These are phyloP conservation scores for Montipora capitata DNA, from an alignment of 92 coral and sea anemone species.

Conservation along the genomic window DNA sequence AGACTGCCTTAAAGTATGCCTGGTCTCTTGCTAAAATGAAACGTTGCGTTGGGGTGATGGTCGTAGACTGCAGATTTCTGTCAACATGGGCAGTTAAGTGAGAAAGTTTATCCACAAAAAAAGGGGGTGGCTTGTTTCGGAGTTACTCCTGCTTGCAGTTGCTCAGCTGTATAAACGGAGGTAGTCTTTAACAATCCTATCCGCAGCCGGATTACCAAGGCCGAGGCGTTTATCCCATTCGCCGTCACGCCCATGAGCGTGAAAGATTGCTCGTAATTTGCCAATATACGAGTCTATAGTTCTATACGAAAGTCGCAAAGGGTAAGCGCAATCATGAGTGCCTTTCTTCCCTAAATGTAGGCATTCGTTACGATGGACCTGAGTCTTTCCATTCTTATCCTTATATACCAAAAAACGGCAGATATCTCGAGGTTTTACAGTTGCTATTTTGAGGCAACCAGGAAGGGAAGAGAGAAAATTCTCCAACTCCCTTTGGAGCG, in stretches of 20 bases:
- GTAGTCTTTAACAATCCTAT: constrained; percentile 1
- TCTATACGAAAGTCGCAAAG: too few species aligned
- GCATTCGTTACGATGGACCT: constrained; percentile 33
- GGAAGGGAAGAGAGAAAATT: constrained; percentile 34
- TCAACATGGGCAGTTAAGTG: too few species aligned
- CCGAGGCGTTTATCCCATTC: constrained; percentile 36
- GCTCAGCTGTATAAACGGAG: constrained; percentile 26
- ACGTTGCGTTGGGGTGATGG: too few species aligned
- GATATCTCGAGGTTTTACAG: constrained; percentile 43
- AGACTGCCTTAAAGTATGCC: too few species aligned
- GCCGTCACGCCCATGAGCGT: constrained; percentile 34
- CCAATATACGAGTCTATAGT: constrained; percentile 26
- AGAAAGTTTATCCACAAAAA: constrained; percentile 13
- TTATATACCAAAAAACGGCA: constrained; percentile 50
- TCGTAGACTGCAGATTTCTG: too few species aligned
- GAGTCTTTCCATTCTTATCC: constrained; percentile 40
- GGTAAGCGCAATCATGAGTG: constrained; percentile 3
- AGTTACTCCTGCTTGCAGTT: too few species aligned
- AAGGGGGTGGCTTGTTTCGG: constrained; percentile 33
- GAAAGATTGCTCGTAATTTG: constrained; percentile 46
- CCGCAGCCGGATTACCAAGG: constrained; percentile 62
- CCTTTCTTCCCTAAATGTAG: constrained; percentile 27
- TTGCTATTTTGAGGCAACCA: not conserved
- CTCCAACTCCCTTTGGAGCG: constrained; percentile 17
- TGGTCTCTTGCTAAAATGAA: too few species aligned